These are phyloP conservation scores for Apamea crenata DNA, from an alignment of 2,888 invertebrate species.

Conservation along the genomic window DNA sequence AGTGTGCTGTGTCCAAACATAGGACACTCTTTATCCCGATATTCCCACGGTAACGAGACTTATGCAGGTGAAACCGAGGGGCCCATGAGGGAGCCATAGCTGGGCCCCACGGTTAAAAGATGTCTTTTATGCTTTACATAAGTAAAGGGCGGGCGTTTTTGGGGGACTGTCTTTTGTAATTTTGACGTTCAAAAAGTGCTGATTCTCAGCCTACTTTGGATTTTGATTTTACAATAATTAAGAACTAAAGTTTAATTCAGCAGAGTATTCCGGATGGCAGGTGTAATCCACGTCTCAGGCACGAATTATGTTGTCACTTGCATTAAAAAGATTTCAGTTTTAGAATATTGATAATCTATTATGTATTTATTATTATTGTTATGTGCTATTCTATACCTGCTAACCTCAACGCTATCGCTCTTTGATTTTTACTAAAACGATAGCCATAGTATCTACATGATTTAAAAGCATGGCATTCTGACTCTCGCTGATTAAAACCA, in stretches of 20 bases:
- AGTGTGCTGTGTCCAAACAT: no score
- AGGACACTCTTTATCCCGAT: background rate
- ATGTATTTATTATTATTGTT: no score
- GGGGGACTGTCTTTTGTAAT: no score
- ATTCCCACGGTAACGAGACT: background rate
- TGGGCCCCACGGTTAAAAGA: background rate
- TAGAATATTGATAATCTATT: no score
- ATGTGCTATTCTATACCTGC: background rate
- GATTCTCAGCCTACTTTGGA: no score
- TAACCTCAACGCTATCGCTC: background rate
- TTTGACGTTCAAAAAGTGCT: no score
- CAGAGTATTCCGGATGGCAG: background rate
- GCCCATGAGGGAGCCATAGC: no score
- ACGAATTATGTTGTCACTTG: background rate
- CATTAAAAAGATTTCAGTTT: no score
- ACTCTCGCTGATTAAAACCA: constrained; percentile 4
- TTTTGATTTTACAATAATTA: no score
- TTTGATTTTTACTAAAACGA: background rate
- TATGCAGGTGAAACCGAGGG: background rate
- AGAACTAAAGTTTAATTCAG: constrained; percentile 2
- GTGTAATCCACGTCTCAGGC: background rate
- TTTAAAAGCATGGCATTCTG: background rate
- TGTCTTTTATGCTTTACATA: background rate
- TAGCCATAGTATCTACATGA: background rate
- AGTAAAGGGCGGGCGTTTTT: no score